Evolutionary conservation across 2,888 invertebrate genomes (phyloP), one percentile per base, ranked within the genome.

Genomic region (Spicauda simplicius): DNA sequence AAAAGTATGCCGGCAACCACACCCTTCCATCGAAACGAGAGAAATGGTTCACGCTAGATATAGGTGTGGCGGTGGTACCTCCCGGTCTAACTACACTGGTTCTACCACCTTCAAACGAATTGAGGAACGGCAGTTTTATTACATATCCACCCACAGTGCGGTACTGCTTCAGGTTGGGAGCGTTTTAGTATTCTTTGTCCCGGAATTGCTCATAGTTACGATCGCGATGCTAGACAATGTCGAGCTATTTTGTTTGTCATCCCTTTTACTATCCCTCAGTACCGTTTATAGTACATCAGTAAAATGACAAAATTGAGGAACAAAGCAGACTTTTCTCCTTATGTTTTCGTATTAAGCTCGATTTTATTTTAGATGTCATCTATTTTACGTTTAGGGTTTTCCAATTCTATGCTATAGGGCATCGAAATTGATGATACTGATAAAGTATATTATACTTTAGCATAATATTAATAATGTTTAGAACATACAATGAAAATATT

Each of bases 121-220:
- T 41, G 25, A 25, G 25, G 25, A 25, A 25, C 5, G 25, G 3
- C 11, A 37, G 1, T 37, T 37, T 11, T 37, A 37, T 37, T 12
- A 12, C 1, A 18, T 16, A 3, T 48, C 7, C 48, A 20, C 11
- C 25, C 8, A 5, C n/a, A 20, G 50, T 59, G 20, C 59, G 30
- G 14, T 4, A 48, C 41, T 48, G 10, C 30, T 50, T 30, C 18
- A n/a, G 30, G 50, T 16, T n/a, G 48, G 30, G 30, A 59, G 50
- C 59, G 18, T 50, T 59, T 59, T 59, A 59, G 50, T n/a, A 25
- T 59, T 59, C 50, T 59, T 59, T 50, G 50, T 59, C 50, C 30
- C 30, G 48, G 59, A 50, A 59, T 59, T 50, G 59, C 59, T 59
- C 50, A 20, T 19, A 16, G 59, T 50, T 59, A 59, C 59, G 59